Evolutionary conservation across 2,888 invertebrate species (phyloP), one percentile per base, ranked within the genome.

Genomic region (Minunthozetes semirufus): DNA sequence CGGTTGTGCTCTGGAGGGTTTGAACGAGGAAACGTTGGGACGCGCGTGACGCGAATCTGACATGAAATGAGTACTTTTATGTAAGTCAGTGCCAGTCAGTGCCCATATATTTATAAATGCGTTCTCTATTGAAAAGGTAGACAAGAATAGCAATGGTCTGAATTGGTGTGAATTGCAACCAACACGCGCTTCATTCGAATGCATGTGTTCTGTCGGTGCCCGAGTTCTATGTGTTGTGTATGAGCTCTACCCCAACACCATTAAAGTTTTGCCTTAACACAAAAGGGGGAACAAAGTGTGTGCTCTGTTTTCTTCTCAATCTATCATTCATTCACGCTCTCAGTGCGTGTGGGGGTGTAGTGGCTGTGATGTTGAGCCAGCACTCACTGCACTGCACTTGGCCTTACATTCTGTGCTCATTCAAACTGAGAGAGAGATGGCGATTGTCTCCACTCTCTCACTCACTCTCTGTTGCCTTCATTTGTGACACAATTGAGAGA

Each of bases 1-100:
- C 66, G 66, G 66, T 66, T 66, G 66, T 66, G 66, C 33, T 66
- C 66, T n/a, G 66, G 66, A 38, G 66, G 66, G 66, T 66, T 66
- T 66, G 66, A 66, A 66, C 66, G 19, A 38, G 66, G 66, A 66
- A 66, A 33, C 59, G 38, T 15, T 38, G 8, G 38, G 66, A 38
- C 29, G 38, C 38, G 66, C 33, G 66, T 66, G 66, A 66, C 66
- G 66, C 66, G 27, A 38, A 19, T 59, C 38, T 6, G 2, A 66
- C 33, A 33, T 6, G 29, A 61, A 61, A 27, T 61, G 25, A 61
- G 66, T 38, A 66, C 33, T 66, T 66, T 66, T 19, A 38, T 38
- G 13, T 8, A 66, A 38, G 66, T 29, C 6, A 66, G 11, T 25
- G 25, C 2, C n/a, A 15, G 29, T 27, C 29, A 27, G 9, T n/a